A percentile compares a stretch with the other conserved stretches of the same genome.
Evolutionary conservation across 2,888 invertebrate species (phyloP).

Genomic region (Arrhopalites spinosus): DNA sequence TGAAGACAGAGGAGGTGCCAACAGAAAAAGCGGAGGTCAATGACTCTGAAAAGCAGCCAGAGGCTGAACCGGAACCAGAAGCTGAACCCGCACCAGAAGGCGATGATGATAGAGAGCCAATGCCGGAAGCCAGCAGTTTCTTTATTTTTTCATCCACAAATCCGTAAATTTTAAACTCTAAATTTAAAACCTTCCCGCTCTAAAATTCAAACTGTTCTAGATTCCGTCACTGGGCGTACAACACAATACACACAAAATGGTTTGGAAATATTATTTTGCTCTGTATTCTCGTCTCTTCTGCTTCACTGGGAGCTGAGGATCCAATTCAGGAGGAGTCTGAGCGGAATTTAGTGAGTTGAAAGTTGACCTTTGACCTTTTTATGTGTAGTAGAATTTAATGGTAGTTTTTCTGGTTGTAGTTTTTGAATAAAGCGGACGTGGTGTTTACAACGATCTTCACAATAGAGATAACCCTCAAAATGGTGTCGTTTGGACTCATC

Average conservation of each 20-base stretch:
- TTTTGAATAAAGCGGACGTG: conserved; percentile 93
- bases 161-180: conserved; percentile 83
- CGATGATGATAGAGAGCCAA: conserved; percentile 87
- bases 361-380: neutral
- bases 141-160: conserved; percentile 92
- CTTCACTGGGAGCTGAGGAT: conserved; percentile 98
- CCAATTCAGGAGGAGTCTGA: conserved; percentile 72
- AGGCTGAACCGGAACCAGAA: conserved; percentile 57
- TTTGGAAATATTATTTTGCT: conserved; percentile 95
- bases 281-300: conserved; percentile 98
- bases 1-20: neutral
- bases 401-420: conserved; percentile 66
- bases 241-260: conserved; percentile 70
- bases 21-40: neutral
- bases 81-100: conserved; percentile 67
- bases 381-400: neutral
- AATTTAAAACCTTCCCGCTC: too few relatives aligned
- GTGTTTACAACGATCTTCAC: conserved; percentile 99
- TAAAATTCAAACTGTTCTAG: too few relatives aligned
- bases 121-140: conserved; percentile 88
- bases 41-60: neutral
- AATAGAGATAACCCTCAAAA: conserved; percentile 93
- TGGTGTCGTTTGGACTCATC: conserved; percentile 96
- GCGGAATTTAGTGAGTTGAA: conserved; percentile 43
- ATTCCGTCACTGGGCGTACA: too few relatives aligned